Percentiles rank a stretch among this genome's conserved stretches.
phyloP scores from a whole-genome alignment of 2,888 invertebrate species.

The Alentia gelatinosa region DNA sequence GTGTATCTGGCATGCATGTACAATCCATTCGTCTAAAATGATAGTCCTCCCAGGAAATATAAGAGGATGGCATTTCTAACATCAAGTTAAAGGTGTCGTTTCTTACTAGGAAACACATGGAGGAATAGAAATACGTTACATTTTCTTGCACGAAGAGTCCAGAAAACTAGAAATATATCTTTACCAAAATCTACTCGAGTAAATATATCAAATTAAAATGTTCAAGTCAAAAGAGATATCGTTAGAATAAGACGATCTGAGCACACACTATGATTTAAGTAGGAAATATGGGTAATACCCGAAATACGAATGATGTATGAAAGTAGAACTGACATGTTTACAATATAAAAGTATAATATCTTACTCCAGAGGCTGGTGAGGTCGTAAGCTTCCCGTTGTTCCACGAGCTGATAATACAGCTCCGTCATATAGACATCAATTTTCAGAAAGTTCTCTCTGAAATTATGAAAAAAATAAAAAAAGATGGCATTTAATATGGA shows the following conservation, averaged over 20 bases:
- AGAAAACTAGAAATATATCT: not conserved
- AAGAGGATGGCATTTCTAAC: too few relatives aligned
- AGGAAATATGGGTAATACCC: not conserved
- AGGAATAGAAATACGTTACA: too few relatives aligned
- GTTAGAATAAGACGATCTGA: too few relatives aligned
- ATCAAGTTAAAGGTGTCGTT: too few relatives aligned
- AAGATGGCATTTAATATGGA: too few relatives aligned
- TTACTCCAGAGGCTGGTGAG: conserved; percentile 59
- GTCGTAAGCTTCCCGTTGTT: conserved; percentile 56
- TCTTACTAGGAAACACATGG: too few relatives aligned
- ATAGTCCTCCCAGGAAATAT: too few relatives aligned
- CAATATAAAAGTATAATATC: conserved; percentile 4
- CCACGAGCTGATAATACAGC: conserved; percentile 56
- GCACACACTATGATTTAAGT: not conserved
- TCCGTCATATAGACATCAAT: conserved; percentile 58
- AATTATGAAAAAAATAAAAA: too few relatives aligned
- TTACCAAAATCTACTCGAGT: not conserved
- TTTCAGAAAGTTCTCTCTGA: conserved; percentile 57
- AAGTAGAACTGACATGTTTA: not conserved
- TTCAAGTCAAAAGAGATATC: not conserved
- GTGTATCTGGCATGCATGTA: too few relatives aligned
- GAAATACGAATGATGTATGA: not conserved
- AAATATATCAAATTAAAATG: not conserved
- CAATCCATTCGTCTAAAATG: too few relatives aligned
- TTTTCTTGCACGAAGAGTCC: too few relatives aligned